These are phyloP conservation scores for Papilio polyxenes DNA, from an alignment of 1,140 invertebrate genomes.

Conservation along the genomic window DNA sequence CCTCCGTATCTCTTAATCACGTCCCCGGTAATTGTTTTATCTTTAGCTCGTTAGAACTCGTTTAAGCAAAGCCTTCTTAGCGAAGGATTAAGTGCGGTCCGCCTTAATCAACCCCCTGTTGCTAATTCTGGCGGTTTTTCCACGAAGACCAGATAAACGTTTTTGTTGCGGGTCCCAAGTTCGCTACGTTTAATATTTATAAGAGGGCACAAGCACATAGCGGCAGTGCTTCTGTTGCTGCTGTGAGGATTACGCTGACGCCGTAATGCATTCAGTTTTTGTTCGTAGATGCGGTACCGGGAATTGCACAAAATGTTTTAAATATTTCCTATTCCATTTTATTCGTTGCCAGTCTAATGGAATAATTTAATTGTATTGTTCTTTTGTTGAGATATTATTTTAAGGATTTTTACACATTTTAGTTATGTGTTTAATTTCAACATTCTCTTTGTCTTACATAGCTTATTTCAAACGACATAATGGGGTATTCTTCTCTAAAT, in stretches of 20 bases:
- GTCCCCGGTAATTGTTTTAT: slow-evolving; percentile 79
- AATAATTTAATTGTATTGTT: slow-evolving; percentile 31
- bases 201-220: slow-evolving; percentile 66
- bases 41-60: slow-evolving; percentile 80
- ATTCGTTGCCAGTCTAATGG: slow-evolving; percentile 37
- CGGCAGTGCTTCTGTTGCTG: slow-evolving; percentile 65
- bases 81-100: slow-evolving; percentile 79
- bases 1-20: slow-evolving; percentile 79
- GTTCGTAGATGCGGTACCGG: slow-evolving; percentile 48
- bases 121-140: slow-evolving; percentile 80
- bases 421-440: neutral
- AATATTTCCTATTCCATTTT: slow-evolving; percentile 33
- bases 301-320: slow-evolving; percentile 59
- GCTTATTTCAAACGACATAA: neutral
- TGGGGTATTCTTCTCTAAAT: too few relatives aligned
- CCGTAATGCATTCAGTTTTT: slow-evolving; percentile 65
- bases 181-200: slow-evolving; percentile 75
- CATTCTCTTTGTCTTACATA: neutral
- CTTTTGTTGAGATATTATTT: slow-evolving; percentile 2
- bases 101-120: slow-evolving; percentile 77
- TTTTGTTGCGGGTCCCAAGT: slow-evolving; percentile 69
- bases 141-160: slow-evolving; percentile 76
- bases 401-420: neutral
- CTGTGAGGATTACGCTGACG: slow-evolving; percentile 69
- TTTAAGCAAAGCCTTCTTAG: slow-evolving; percentile 81